Conservation (phyloP, 2,113 vertebrate genomes). For the Micronisus gabar region DNA sequence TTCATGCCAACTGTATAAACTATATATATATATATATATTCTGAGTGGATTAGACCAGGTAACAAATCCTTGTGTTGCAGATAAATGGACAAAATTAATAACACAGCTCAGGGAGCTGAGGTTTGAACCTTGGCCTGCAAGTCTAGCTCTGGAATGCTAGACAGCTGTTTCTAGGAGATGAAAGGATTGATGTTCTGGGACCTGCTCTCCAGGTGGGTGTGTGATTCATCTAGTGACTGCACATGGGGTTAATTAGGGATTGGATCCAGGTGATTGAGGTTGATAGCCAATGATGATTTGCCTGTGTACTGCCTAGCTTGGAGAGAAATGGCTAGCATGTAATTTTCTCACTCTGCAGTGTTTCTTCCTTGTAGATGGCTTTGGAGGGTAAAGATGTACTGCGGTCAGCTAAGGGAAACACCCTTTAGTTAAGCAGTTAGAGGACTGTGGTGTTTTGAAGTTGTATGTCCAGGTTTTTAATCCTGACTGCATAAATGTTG, state of each 20-base stretch:
- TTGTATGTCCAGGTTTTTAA: not conserved
- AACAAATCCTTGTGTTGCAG: not conserved
- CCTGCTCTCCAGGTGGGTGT: conserved; percentile 4
- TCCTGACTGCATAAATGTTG: not conserved
- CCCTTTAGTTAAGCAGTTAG: not conserved
- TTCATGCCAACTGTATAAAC: not conserved
- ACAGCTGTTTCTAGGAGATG: not conserved
- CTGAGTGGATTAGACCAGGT: not conserved
- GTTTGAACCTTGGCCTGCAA: conserved; percentile 1
- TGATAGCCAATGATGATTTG: not conserved
- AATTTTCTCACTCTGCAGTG: not conserved
- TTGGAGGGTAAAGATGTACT: not conserved
- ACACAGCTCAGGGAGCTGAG: not conserved
- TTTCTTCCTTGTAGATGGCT: not conserved
- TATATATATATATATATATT: too few species aligned
- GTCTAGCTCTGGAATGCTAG: not conserved
- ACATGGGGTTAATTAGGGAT: not conserved
- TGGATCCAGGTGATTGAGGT: not conserved
- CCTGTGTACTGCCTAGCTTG: not conserved
- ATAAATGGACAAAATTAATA: not conserved
- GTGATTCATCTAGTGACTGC: conserved; percentile 11
- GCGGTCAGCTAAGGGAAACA: not conserved
- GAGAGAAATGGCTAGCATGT: not conserved
- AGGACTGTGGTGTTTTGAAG: not conserved
- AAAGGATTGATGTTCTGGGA: conserved; percentile 13